Conservation (phyloP, 2,113 vertebrate species). For the Tichodroma muraria region DNA sequence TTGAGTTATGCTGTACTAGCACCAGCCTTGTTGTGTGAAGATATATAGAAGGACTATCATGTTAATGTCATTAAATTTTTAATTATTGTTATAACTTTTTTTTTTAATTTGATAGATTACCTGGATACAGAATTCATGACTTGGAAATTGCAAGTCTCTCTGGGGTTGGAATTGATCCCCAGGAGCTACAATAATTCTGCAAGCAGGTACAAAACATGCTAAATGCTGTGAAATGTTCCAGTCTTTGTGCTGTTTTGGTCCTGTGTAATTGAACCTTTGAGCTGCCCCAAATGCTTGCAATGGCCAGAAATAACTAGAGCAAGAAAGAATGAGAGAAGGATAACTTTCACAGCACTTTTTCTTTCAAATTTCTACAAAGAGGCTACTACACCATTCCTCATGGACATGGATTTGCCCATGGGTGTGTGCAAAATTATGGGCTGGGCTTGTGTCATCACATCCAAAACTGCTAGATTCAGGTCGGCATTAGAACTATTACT, state of each 20-base stretch:
- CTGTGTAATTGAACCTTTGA: neutral
- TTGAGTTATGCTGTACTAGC: neutral
- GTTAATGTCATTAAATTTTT: neutral
- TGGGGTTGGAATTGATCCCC: neutral
- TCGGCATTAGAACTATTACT: neutral
- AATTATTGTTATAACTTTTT: neutral
- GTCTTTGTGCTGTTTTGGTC: neutral
- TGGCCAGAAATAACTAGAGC: neutral
- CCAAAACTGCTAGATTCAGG: neutral
- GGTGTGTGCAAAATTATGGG: neutral
- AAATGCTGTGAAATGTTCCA: neutral
- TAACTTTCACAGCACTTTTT: neutral
- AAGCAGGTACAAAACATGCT: neutral
- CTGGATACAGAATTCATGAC: neutral
- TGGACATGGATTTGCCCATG: neutral
- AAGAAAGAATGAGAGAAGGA: neutral
- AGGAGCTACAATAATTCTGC: neutral
- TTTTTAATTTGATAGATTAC: neutral
- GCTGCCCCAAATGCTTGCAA: neutral
- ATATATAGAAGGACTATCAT: neutral
- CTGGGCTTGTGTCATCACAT: neutral
- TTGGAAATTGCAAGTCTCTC: neutral
- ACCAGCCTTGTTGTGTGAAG: neutral
- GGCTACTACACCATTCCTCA: rapidly evolving
- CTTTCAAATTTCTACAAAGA: neutral